Conservation (phyloP, 2,113 vertebrate genomes). For the Mystacornis crossleyi region DNA sequence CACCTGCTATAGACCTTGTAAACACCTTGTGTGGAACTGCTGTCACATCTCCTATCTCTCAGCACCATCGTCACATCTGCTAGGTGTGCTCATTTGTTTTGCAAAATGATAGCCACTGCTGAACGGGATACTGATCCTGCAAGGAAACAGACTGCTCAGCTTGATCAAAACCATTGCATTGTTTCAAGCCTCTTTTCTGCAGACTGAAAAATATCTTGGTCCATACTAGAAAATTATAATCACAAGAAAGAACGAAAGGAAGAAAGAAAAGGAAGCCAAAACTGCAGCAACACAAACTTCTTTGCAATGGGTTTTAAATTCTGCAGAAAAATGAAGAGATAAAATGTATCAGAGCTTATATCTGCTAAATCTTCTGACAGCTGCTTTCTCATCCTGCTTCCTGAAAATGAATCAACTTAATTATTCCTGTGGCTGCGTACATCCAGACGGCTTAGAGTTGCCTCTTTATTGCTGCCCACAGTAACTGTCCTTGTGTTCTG, state of each 20-base stretch:
- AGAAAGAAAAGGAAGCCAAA: not conserved
- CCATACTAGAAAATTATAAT: not conserved
- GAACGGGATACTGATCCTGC: not conserved
- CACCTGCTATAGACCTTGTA: not conserved
- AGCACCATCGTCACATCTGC: not conserved
- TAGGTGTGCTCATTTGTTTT: not conserved
- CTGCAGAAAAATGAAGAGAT: not conserved
- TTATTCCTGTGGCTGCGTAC: conserved; percentile 5
- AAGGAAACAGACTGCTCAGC: not conserved
- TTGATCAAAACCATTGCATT: not conserved
- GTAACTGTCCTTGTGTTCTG: conserved; percentile 9
- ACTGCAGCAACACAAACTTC: not conserved
- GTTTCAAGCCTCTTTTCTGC: not conserved
- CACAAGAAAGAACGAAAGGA: not conserved
- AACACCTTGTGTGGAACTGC: not conserved
- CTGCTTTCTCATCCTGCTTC: conserved; percentile 7
- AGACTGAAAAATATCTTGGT: not conserved
- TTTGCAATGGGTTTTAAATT: not conserved
- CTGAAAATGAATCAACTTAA: conserved; percentile 47
- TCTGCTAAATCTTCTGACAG: conserved; percentile 21
- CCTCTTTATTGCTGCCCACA: not conserved
- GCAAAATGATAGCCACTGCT: not conserved
- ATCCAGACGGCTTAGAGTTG: not conserved
- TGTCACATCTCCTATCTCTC: not conserved
- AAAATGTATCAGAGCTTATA: conserved; percentile 18